These are phyloP conservation scores for Pithys albifrons DNA, from an alignment of 2,113 vertebrate species.

Conservation along the genomic window DNA sequence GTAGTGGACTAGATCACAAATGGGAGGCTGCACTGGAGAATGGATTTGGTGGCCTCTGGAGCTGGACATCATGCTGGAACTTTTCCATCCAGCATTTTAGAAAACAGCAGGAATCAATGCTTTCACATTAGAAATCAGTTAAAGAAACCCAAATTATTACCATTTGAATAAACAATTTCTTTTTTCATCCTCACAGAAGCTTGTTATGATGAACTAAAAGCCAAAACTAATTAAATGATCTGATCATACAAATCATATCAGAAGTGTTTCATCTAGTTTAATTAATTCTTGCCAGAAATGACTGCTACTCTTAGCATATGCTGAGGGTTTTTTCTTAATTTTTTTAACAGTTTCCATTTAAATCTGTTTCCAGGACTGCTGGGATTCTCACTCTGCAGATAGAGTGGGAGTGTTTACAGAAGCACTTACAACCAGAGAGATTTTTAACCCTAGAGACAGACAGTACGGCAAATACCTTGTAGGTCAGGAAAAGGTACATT, in stretches of 20 bases:
- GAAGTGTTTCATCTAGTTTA: constrained; percentile 70
- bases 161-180: constrained; percentile 76
- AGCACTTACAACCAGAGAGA: neutral
- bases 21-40: neutral
- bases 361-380: constrained; percentile 23
- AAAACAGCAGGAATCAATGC: constrained; percentile 60
- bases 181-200: constrained; percentile 67
- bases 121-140: constrained; percentile 73
- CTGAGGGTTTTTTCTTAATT: constrained; percentile 12
- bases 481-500: neutral
- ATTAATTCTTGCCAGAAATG: constrained; percentile 72
- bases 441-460: constrained; percentile 16
- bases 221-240: constrained; percentile 70
- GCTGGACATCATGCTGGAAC: constrained; percentile 47
- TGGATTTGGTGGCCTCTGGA: neutral
- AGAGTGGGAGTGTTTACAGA: constrained; percentile 41
- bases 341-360: constrained; percentile 53
- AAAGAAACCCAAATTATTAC: constrained; percentile 74
- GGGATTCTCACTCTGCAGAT: constrained; percentile 36
- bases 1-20: neutral
- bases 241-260: constrained; percentile 71
- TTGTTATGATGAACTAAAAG: constrained; percentile 65
- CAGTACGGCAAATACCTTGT: neutral
- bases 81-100: constrained; percentile 58
- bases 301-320: constrained; percentile 56